Evolutionary conservation across 2,888 invertebrate species (phyloP), one percentile per base, ranked within the genome.

Genomic region (Esperia sulphurella): DNA sequence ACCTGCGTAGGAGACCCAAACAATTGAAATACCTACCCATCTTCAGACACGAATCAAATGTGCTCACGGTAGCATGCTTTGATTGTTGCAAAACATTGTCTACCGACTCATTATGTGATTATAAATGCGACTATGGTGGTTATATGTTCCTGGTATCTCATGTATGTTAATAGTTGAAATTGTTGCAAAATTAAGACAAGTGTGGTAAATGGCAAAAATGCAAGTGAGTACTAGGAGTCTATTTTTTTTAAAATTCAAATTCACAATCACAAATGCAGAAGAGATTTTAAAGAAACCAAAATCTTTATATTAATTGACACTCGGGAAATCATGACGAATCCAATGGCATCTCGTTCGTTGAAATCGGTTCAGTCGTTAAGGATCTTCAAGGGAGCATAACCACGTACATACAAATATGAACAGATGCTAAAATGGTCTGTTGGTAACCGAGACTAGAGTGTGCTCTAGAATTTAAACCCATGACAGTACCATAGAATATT

Each of bases 1-100:
- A 62, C 58, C 40, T 49, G 59, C 56, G 74, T 74, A 72, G 72
- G 75, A 68, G 75, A 65, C 9, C 9, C 33, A 51, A 51, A 45
- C 62, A 54, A 61, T 63, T 62, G 54, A 58, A 21, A 42, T 33
- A 51, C 53, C 46, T 40, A 35, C 45, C 35, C 37, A 10, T 41
- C 59, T 53, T 58, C 65, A 65, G 57, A 60, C 55, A 59, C 62
- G 52, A 60, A 54, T 46, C 54, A 54, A 53, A 49, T 59, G 49
- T 52, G 60, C 61, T 55, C 64, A 59, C 68, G 65, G 68, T 57
- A 59, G 65, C 67, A 57, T 68, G 76, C 71, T 75, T 50, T 46
- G 50, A 30, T 72, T 63, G 61, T 60, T 51, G 38, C 51, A 55
- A 74, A 73, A 73, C 62, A 61, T 30, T 30, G 38, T 33, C n/a